Evolutionary conservation across 2,797 vertebrate genomes (phyloP), one percentile per base, ranked within the genome.

Genomic region (Erpetoichthys calabaricus): DNA sequence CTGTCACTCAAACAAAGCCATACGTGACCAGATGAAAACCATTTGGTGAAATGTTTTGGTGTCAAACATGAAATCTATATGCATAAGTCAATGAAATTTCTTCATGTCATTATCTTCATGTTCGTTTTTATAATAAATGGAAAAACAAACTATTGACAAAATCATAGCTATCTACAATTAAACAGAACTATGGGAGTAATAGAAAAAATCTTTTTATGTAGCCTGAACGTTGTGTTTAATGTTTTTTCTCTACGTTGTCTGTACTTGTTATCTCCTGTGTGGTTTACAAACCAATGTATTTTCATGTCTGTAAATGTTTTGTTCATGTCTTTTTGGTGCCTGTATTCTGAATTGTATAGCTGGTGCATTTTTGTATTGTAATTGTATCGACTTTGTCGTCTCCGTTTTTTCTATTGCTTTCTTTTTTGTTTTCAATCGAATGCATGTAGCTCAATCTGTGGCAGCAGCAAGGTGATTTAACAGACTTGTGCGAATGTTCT

Each of bases 361-460:
- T 74, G 56, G 76, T 86, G 82, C 62, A 68, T 82, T 84, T 67
- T 79, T 77, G 78, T 80, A 79, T 70, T 70, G 82, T 75, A 59
- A 80, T 73, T 73, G 67, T 67, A 78, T 67, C 75, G 68, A 45
- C 54, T 65, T 54, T 63, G 59, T 9, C 63, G 57, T 63, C 63
- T 49, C 47, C 2, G 45, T 56, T 68, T 67, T 65, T 65, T 67
- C 54, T 64, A 52, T 72, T 25, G 25, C 25, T 25, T 25, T 25
- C 25, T 66, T 75, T 64, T 75, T 52, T 68, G 75, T 80, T 76
- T 77, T 79, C 73, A 69, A 72, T 65, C 78, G 75, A 80, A 77
- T 87, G 89, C 89, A 88, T 87, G 92, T 84, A 77, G 75, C 78
- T 75, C 58, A 67, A 73, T 80, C 82, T 75, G 79, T 68, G 60